phyloP scores from a whole-genome alignment of 2,888 invertebrate genomes.

The Diachrysia chrysitis region DNA sequence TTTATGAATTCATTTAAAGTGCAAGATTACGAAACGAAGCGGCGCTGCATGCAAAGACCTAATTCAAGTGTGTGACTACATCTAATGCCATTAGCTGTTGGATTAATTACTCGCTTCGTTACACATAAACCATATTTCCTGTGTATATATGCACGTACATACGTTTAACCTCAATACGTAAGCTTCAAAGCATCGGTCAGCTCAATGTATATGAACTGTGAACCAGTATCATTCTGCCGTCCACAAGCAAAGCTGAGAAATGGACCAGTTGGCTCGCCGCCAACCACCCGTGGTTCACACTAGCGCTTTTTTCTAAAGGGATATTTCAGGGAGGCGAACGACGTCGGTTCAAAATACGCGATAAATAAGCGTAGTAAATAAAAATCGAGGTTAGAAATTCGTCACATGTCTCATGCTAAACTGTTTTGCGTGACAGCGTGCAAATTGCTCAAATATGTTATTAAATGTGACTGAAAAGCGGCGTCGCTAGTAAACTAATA shows the following conservation, averaged over 20 bases:
- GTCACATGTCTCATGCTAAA: conserved; percentile 79
- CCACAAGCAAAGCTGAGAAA: conserved; percentile 77
- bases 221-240: conserved; percentile 82
- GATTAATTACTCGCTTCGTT: conserved; percentile 83
- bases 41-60: conserved; percentile 57
- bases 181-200: conserved; percentile 83
- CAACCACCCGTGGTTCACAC: conserved; percentile 72
- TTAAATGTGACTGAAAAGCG: conserved; percentile 70
- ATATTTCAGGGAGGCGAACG: conserved; percentile 69
- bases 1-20: conserved; percentile 41
- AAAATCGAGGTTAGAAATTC: conserved; percentile 79
- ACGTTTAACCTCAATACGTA: conserved; percentile 82
- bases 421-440: conserved; percentile 80
- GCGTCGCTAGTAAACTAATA: conserved; percentile 62
- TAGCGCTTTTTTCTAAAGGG: conserved; percentile 71
- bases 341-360: conserved; percentile 68
- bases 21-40: conserved; percentile 60
- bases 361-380: conserved; percentile 71
- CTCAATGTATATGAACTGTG: conserved; percentile 82
- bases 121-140: conserved; percentile 81
- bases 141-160: conserved; percentile 67
- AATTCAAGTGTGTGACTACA: conserved; percentile 63
- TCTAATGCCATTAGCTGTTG: conserved; percentile 75
- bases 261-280: conserved; percentile 82
- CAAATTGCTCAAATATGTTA: conserved; percentile 76